Base-by-base conservation (phyloP, 2,888 invertebrate species). In the Ochropacha duplaris region DNA sequence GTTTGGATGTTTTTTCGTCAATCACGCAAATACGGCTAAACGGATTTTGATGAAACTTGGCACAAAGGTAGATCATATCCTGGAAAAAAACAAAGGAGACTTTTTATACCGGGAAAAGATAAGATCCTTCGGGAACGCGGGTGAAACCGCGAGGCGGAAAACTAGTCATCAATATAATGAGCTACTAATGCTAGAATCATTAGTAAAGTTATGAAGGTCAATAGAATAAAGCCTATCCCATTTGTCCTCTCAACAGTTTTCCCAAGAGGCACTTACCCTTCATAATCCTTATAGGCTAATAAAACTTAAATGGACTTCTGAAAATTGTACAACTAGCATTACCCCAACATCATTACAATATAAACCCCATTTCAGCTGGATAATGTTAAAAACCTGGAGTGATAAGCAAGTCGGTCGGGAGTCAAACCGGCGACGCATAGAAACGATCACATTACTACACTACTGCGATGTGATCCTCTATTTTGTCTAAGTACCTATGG, bases 271-370 rank as follows among this genome's bases (percentile, higher is more conserved):
- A 19, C 8, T n/a, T 44, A 19, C 16, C 44, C 44, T 9, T 19
- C 44, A 9, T 19, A 44, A 19, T 44, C 44, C 44, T 19, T 19
- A 44, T 19, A 44, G 44, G 2, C 16, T 19, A 44, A 44, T 44
- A 44, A 44, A 44, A 44, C 44, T 44, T 19, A 6, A 44, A 44
- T 44, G 19, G 16, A 6, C 44, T 44, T 44, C 9, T 8, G 19
- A 44, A 44, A 44, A 44, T n/a, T n/a, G 16, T 44, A 44, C 44
- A 44, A 44, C n/a, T 44, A 19, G 3, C 39, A 39, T 39, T 39
- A 72, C 62, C 61, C 62, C 60, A 72, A 69, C 70, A 70, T 69
- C 44, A 70, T 70, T 72, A 72, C 70, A 70, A 70, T 69, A 60
- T 67, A 67, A 56, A 65, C 59, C 61, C 70, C 72, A 72, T 72